A percentile compares a stretch with the other conserved stretches of the same genome.
These are phyloP conservation scores for Heliconius erato DNA, from an alignment of 2,888 invertebrate species.

Conservation along the genomic window DNA sequence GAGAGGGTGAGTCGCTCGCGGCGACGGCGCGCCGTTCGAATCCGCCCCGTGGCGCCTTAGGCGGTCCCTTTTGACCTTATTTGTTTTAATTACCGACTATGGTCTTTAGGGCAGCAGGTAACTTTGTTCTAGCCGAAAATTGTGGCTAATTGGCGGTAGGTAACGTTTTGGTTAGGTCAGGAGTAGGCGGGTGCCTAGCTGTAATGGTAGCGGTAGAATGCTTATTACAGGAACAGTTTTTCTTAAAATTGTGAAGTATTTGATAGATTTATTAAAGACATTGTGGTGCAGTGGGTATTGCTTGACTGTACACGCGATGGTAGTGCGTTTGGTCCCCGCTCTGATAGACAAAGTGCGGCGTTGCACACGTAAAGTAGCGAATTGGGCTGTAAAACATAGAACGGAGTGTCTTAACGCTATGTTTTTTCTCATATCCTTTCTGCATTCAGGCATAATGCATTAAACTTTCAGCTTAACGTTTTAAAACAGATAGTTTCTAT, in stretches of 20 bases:
- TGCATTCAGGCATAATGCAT: too few species aligned
- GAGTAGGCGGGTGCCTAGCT: conserved; percentile 47
- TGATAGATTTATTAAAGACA: background rate
- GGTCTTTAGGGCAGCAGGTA: conserved; percentile 79
- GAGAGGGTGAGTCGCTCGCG: conserved; percentile 75
- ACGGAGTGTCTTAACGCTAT: too few species aligned
- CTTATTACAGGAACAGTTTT: conserved; percentile 7
- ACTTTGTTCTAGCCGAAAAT: conserved; percentile 81
- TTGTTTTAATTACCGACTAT: conserved; percentile 85
- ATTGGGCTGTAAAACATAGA: too few species aligned
- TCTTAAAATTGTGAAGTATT: background rate
- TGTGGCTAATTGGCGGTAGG: conserved; percentile 78
- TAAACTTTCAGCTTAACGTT: too few species aligned
- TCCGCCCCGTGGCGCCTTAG: conserved; percentile 83
- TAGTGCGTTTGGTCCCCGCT: too few species aligned
- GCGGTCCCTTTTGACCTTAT: conserved; percentile 83
- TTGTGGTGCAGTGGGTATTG: too few species aligned
- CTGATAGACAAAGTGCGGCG: too few species aligned
- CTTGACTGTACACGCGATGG: too few species aligned
- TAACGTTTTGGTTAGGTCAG: conserved; percentile 57
- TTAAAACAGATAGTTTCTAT: too few species aligned
- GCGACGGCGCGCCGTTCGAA: conserved; percentile 79
- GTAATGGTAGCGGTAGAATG: conserved; percentile 29
- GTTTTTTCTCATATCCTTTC: too few species aligned
- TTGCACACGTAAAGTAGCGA: too few species aligned